These are phyloP conservation scores for Silurus aristotelis DNA, from an alignment of 2,797 vertebrate species.

Conservation along the genomic window DNA sequence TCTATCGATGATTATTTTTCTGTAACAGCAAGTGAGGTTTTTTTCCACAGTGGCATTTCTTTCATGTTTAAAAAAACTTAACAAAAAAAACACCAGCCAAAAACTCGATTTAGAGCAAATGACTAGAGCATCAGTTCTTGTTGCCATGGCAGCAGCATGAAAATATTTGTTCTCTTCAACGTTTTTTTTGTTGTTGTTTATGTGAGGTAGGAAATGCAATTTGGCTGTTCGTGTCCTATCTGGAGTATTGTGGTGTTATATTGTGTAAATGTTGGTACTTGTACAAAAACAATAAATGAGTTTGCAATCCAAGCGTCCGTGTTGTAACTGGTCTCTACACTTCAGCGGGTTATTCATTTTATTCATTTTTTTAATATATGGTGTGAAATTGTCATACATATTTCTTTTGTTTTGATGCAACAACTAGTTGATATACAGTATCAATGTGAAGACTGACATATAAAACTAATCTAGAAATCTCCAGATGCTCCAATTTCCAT, in stretches of 20 bases:
- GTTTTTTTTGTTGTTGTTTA: not conserved
- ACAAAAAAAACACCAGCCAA: not conserved
- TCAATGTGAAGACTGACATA: too few species aligned
- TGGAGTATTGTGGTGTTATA: not conserved
- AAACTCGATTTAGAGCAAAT: not conserved
- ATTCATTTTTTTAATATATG: too few species aligned
- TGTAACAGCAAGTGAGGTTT: not conserved
- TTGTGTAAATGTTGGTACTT: not conserved
- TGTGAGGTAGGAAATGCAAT: not conserved
- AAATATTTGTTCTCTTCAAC: not conserved
- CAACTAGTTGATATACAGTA: too few species aligned
- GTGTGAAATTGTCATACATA: too few species aligned
- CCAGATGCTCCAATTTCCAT: too few species aligned
- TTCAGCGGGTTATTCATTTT: too few species aligned
- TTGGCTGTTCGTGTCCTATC: not conserved
- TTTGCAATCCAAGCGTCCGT: not conserved
- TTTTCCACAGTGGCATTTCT: too few species aligned
- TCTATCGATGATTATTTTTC: not conserved
- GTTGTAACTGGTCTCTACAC: too few species aligned
- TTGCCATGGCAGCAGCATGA: conserved; percentile 17
- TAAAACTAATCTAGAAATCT: too few species aligned
- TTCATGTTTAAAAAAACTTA: not conserved
- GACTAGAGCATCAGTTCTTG: not conserved
- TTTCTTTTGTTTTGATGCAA: too few species aligned
- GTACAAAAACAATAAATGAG: not conserved